phyloP scores from a whole-genome alignment of 2,113 vertebrate species.

The Cnemophilus loriae region DNA sequence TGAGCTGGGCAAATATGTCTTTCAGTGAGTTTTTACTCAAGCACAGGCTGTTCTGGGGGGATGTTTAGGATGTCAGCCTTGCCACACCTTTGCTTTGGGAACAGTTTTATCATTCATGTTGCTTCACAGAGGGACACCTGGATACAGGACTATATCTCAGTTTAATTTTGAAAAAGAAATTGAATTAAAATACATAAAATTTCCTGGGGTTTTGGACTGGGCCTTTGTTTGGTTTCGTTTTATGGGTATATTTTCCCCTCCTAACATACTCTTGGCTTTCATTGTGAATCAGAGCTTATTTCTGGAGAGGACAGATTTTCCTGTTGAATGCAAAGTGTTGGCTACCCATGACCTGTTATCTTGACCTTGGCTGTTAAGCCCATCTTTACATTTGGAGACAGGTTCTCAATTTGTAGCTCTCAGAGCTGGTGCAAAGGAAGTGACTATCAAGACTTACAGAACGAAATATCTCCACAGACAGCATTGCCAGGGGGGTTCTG shows the following conservation, averaged over 20 bases:
- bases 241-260: not conserved
- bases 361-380: not conserved
- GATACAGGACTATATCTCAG: not conserved
- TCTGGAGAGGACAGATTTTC: not conserved
- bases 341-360: not conserved
- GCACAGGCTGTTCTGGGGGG: not conserved
- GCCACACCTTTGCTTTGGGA: not conserved
- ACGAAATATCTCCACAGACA: not conserved
- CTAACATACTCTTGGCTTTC: not conserved
- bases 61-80: not conserved
- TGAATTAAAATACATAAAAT: not conserved
- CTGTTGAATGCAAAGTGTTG: not conserved
- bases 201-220: not conserved
- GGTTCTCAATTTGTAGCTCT: not conserved
- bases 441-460: not conserved
- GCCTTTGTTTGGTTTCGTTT: not conserved
- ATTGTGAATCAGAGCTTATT: not conserved
- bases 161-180: not conserved
- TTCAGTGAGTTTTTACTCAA: not conserved
- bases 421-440: conserved; percentile 30
- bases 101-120: not conserved
- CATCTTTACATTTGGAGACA: not conserved
- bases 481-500: not conserved
- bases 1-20: not conserved
- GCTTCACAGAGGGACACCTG: not conserved